A percentile compares a stretch with the other conserved stretches of the same genome.
Evolutionary conservation across 2,888 invertebrate genomes (phyloP).

Genomic region (Drosophila antonietae): DNA sequence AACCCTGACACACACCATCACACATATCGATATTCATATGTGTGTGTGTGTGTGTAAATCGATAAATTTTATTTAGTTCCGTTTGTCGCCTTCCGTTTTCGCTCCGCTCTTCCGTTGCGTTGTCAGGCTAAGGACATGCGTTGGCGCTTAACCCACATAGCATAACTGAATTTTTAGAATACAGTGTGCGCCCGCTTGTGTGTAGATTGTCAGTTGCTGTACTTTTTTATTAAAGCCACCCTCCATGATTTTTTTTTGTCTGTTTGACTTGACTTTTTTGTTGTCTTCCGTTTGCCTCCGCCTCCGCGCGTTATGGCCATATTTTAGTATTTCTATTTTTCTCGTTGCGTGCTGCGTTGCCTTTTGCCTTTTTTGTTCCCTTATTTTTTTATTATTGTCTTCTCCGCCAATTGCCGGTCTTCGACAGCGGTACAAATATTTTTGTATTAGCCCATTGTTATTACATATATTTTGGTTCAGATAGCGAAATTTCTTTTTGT

Average conservation of each 20-base stretch:
- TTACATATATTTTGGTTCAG: conserved; percentile 54
- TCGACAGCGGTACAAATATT: conserved; percentile 49
- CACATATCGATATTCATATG: conserved; percentile 16
- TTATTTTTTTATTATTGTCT: conserved; percentile 30
- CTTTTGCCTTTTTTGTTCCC: conserved; percentile 11
- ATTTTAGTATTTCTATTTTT: conserved; percentile 55
- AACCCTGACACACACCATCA: not conserved
- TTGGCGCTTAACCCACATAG: conserved; percentile 72
- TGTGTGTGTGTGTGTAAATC: conserved; percentile 49
- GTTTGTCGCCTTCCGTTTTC: conserved; percentile 35
- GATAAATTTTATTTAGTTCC: conserved; percentile 73
- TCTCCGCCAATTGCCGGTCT: conserved; percentile 32
- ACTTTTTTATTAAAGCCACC: conserved; percentile 33
- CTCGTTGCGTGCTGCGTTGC: conserved; percentile 48
- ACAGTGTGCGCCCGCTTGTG: conserved; percentile 15
- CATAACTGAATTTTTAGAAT: conserved; percentile 39
- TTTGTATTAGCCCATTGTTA: conserved; percentile 39
- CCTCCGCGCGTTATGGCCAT: conserved; percentile 48
- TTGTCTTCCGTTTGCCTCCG: conserved; percentile 25
- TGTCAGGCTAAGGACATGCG: conserved; percentile 55
- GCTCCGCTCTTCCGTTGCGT: conserved; percentile 14
- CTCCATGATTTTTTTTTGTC: conserved; percentile 10
- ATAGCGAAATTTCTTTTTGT: conserved; percentile 15
- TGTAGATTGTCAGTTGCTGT: conserved; percentile 4
- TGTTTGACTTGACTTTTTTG: conserved; percentile 48